Conservation (phyloP, 2,888 invertebrate species). For the Zygogramma bicolorata region DNA sequence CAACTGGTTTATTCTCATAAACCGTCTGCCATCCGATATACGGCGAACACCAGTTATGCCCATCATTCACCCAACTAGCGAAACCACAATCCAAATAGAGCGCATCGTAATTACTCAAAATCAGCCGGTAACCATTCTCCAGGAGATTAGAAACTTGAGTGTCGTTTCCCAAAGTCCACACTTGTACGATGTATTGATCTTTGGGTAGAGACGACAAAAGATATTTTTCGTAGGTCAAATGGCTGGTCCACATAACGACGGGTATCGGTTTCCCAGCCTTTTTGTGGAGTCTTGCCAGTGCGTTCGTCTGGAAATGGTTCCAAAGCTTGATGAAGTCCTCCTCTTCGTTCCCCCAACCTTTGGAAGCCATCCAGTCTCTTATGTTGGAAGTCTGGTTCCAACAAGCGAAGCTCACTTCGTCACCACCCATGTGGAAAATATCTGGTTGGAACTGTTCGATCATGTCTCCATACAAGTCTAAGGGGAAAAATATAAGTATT, state of each 20-base stretch:
- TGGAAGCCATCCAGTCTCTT: slow-evolving; percentile 75
- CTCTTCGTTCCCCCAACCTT: slow-evolving; percentile 70
- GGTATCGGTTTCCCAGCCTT: slow-evolving; percentile 70
- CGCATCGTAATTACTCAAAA: slow-evolving; percentile 89
- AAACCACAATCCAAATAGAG: slow-evolving; percentile 90
- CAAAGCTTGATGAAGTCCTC: slow-evolving; percentile 77
- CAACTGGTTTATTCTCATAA: slow-evolving; percentile 80
- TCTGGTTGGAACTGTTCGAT: slow-evolving; percentile 78
- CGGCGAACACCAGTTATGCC: slow-evolving; percentile 92
- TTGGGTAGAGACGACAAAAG: slow-evolving; percentile 77
- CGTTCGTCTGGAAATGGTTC: slow-evolving; percentile 81
- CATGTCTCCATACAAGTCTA: slow-evolving; percentile 82
- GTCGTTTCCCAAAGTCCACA: slow-evolving; percentile 82
- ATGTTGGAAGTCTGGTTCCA: slow-evolving; percentile 82
- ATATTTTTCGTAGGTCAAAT: slow-evolving; percentile 76
- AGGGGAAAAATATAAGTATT: too few relatives aligned
- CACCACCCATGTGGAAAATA: slow-evolving; percentile 91
- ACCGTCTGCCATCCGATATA: slow-evolving; percentile 92
- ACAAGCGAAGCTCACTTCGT: slow-evolving; percentile 78
- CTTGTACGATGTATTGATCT: slow-evolving; percentile 83
- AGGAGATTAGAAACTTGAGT: slow-evolving; percentile 76
- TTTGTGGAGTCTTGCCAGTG: slow-evolving; percentile 70
- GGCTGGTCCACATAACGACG: slow-evolving; percentile 85
- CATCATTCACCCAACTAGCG: slow-evolving; percentile 83
- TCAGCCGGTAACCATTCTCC: slow-evolving; percentile 79